A percentile compares a stretch with the other conserved stretches of the same genome.
These are phyloP conservation scores for Sialia sialis DNA, from an alignment of 2,113 vertebrate species.

Conservation along the genomic window DNA sequence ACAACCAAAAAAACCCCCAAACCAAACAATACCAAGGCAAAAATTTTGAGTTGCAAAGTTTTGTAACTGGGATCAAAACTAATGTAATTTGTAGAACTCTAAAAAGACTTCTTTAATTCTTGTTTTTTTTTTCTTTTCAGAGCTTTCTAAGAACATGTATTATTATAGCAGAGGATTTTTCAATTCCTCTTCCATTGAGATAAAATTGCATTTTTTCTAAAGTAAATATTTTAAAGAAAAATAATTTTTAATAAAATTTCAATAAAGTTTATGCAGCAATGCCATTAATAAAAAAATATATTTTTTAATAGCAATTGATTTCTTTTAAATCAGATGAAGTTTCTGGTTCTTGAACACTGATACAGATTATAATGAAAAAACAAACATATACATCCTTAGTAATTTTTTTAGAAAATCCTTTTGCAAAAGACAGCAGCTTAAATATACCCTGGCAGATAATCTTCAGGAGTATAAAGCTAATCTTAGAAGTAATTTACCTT, in stretches of 20 bases:
- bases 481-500: background rate
- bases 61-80: background rate
- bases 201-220: background rate
- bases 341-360: background rate
- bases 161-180: background rate
- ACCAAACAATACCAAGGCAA: background rate
- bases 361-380: background rate
- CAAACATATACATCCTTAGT: background rate
- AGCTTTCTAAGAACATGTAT: background rate
- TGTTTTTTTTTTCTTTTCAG: background rate
- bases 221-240: background rate
- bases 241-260: fast-evolving
- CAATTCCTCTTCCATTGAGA: background rate
- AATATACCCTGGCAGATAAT: background rate
- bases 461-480: background rate
- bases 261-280: background rate
- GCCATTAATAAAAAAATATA: background rate
- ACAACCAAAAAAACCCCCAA: no score
- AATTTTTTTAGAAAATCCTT: background rate
- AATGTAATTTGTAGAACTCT: background rate
- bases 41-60: background rate
- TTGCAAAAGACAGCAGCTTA: background rate
- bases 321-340: background rate
- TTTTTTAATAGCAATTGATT: background rate
- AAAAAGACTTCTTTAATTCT: background rate